Evolutionary conservation across 2,888 invertebrate genomes (phyloP).

Genomic region (Heteromyza rotundicornis): DNA sequence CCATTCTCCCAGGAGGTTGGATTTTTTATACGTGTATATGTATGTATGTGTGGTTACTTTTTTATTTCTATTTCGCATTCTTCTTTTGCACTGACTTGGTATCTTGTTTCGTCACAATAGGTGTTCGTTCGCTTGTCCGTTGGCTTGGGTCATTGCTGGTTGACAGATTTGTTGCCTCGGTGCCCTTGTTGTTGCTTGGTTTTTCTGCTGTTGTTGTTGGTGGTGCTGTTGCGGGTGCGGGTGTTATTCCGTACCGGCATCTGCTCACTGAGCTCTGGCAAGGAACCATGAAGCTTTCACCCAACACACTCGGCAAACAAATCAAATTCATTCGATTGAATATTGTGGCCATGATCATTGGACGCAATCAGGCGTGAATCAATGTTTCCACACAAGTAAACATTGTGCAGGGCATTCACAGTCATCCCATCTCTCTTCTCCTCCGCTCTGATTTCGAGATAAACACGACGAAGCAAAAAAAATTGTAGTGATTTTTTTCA

Average conservation of each 20-base stretch:
- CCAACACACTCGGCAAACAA: slow-evolving; percentile 26
- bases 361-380: slow-evolving; percentile 35
- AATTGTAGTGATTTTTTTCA: too few species aligned
- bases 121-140: not conserved
- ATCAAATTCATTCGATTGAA: slow-evolving; percentile 36
- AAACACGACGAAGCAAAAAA: too few species aligned
- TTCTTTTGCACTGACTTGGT: not conserved
- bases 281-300: not conserved
- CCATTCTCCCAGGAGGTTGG: too few species aligned
- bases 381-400: slow-evolving; percentile 40
- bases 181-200: not conserved
- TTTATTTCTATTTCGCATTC: not conserved
- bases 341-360: slow-evolving; percentile 35
- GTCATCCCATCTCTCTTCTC: not conserved
- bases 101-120: not conserved
- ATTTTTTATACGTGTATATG: too few species aligned
- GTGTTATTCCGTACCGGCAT: not conserved
- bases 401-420: slow-evolving; percentile 18
- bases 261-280: not conserved
- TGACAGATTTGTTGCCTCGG: slow-evolving; percentile 1
- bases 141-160: not conserved
- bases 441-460: too few species aligned
- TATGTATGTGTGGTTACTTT: not conserved
- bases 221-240: slow-evolving; percentile 7
- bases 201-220: slow-evolving; percentile 1